Evolutionary conservation across 2,888 invertebrate species (phyloP).

Genomic region (Tenthredo livida): DNA sequence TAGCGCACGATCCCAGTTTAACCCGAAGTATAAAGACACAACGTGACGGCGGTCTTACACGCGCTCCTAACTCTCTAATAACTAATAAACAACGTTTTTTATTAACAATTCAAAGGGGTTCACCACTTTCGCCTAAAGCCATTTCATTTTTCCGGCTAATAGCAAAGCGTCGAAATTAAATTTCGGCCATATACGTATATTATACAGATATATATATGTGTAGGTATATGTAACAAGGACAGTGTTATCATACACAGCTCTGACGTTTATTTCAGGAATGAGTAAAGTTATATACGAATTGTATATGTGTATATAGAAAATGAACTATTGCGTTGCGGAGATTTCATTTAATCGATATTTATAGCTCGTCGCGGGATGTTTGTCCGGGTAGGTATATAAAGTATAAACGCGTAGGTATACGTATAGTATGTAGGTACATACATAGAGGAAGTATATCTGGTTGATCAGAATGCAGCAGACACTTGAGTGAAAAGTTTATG

Average conservation of each 20-base stretch:
- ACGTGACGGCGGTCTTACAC: not conserved
- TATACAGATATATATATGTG: too few relatives aligned
- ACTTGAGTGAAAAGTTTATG: constrained; percentile 18
- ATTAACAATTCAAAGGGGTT: constrained; percentile 5
- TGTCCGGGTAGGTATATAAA: not conserved
- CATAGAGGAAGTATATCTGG: not conserved
- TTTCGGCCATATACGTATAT: not conserved
- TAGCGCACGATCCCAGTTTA: constrained; percentile 15
- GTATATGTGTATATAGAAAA: not conserved
- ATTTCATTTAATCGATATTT: not conserved
- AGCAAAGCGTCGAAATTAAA: not conserved
- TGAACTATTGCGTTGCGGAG: not conserved
- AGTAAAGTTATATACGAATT: not conserved
- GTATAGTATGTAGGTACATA: too few relatives aligned
- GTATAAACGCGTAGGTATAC: not conserved
- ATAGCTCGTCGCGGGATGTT: not conserved
- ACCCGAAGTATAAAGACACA: constrained; percentile 15
- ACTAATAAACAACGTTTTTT: not conserved
- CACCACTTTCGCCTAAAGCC: not conserved
- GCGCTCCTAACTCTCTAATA: not conserved
- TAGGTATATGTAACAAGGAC: not conserved
- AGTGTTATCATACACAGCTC: too few relatives aligned
- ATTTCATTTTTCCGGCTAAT: not conserved
- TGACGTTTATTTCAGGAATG: too few relatives aligned
- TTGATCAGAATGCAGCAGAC: not conserved